phyloP scores from a whole-genome alignment of 2,797 vertebrate genomes.

The Channallabes apus region DNA sequence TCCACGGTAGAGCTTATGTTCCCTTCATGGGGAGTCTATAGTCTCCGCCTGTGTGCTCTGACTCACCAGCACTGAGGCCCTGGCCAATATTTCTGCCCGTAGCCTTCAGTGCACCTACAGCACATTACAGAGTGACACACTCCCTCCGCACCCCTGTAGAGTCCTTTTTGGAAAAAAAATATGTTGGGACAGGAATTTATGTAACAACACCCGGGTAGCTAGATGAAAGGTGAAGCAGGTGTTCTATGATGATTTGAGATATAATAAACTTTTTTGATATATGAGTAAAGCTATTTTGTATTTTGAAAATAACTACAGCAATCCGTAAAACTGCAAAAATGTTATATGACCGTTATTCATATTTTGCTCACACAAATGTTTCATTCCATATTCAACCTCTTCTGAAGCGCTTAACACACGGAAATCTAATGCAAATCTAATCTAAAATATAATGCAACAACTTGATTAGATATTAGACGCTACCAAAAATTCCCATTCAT shows the following conservation, averaged over 20 bases:
- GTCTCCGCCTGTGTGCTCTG: slow-evolving; percentile 62
- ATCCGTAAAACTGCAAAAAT: neutral
- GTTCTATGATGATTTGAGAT: slow-evolving; percentile 47
- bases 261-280: slow-evolving; percentile 7
- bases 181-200: slow-evolving; percentile 51
- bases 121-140: slow-evolving; percentile 70
- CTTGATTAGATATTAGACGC: neutral
- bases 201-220: slow-evolving; percentile 51
- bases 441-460: neutral
- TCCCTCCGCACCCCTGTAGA: slow-evolving; percentile 54
- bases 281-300: neutral
- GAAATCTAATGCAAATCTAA: neutral
- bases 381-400: too few species aligned
- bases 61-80: slow-evolving; percentile 53
- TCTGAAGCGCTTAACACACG: neutral
- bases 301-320: neutral
- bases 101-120: slow-evolving; percentile 69
- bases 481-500: neutral
- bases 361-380: neutral
- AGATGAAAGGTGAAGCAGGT: slow-evolving; percentile 36
- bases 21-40: slow-evolving; percentile 69
- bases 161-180: slow-evolving; percentile 49
- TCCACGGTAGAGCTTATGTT: slow-evolving; percentile 77
- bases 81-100: slow-evolving; percentile 69
- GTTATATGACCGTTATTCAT: neutral